These are phyloP conservation scores for Crypturellus tataupa DNA, from an alignment of 2,797 vertebrate genomes.

Conservation along the genomic window DNA sequence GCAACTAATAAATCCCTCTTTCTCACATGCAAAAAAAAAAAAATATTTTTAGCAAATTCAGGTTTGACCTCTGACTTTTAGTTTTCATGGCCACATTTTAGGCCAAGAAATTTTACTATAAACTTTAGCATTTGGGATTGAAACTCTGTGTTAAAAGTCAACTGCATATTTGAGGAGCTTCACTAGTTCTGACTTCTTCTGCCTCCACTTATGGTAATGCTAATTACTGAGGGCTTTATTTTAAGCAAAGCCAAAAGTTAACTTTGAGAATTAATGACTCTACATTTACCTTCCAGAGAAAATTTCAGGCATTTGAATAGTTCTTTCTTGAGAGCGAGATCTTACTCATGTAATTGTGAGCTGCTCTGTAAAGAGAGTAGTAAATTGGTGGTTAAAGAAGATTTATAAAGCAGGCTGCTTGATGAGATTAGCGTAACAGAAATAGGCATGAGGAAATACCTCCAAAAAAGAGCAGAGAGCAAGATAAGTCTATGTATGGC, in stretches of 20 bases:
- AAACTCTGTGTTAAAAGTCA: background rate
- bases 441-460: background rate
- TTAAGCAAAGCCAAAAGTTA: background rate
- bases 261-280: background rate
- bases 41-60: background rate
- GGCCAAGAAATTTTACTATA: background rate
- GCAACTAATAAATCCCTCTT: background rate
- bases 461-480: background rate
- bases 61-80: conserved; percentile 15
- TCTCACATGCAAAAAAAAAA: background rate
- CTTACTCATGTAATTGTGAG: background rate
- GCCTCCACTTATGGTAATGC: background rate
- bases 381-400: background rate
- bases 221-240: background rate
- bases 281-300: background rate
- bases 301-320: background rate
- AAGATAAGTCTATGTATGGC: rapidly evolving
- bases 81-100: background rate
- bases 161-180: background rate
- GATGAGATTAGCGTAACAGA: background rate
- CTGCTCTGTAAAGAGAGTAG: background rate
- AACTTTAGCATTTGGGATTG: background rate
- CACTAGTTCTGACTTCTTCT: background rate
- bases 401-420: background rate
- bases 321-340: background rate